phyloP scores from a whole-genome alignment of 2,888 invertebrate genomes.

The Electrophaes corylata region DNA sequence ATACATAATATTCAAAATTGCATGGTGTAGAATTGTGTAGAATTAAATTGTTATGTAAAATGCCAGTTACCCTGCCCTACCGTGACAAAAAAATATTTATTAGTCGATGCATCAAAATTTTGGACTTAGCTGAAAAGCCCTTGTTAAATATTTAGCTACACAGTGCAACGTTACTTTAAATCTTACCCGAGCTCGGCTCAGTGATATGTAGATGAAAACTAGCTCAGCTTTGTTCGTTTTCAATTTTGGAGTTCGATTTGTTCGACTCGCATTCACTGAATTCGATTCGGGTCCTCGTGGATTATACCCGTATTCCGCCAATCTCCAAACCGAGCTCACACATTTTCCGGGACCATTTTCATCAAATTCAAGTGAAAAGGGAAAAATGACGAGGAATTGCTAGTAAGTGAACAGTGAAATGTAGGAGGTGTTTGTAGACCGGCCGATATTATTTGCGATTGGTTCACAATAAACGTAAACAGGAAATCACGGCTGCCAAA shows the following conservation, averaged over 20 bases:
- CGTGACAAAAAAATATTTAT: background rate
- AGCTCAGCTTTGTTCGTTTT: constrained; percentile 30
- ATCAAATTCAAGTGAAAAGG: constrained; percentile 9
- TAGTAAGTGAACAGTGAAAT: background rate
- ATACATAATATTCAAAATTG: too few species aligned
- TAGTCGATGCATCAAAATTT: too few species aligned
- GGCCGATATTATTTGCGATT: background rate
- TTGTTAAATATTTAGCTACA: background rate
- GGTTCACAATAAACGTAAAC: background rate
- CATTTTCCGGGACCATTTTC: constrained; percentile 6
- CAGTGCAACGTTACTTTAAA: background rate
- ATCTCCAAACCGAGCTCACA: constrained; percentile 13
- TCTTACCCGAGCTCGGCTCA: constrained; percentile 4
- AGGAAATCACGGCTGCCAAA: background rate
- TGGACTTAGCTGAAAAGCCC: background rate
- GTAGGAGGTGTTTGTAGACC: background rate
- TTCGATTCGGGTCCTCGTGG: constrained; percentile 9
- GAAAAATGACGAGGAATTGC: background rate
- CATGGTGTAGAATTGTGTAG: too few species aligned
- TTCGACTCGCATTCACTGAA: constrained; percentile 19
- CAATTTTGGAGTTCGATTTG: constrained; percentile 28
- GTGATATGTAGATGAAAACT: constrained; percentile 19
- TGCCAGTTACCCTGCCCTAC: too few species aligned
- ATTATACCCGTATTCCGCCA: constrained; percentile 15
- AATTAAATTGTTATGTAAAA: too few species aligned